Conservation (phyloP, 2,888 invertebrate species). For the Meta bourneti region DNA sequence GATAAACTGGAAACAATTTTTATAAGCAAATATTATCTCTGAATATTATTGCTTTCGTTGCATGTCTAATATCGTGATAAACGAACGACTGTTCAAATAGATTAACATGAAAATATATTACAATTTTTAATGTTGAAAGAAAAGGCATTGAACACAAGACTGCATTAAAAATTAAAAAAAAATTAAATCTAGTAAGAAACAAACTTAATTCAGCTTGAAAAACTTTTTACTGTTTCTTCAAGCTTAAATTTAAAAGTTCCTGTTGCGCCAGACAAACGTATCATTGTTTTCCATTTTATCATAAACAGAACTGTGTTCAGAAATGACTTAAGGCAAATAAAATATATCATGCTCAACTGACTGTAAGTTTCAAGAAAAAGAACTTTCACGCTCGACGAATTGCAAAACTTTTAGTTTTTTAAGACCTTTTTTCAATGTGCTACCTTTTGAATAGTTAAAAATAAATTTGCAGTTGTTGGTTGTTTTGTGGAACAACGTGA, state of each 20-base stretch:
- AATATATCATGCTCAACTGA: constrained; percentile 8
- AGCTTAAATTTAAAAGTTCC: not conserved
- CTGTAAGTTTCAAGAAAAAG: constrained; percentile 2
- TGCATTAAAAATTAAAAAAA: not conserved
- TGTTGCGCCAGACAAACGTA: too few relatives aligned
- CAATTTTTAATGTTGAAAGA: too few relatives aligned
- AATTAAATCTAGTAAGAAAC: not conserved
- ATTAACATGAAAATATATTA: too few relatives aligned
- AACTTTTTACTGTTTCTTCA: not conserved
- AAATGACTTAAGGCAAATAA: constrained; percentile 31
- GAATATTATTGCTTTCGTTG: too few relatives aligned
- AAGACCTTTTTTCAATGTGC: not conserved
- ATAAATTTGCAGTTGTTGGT: not conserved
- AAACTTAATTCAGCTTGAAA: not conserved
- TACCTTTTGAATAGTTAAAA: not conserved
- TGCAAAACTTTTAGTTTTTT: not conserved
- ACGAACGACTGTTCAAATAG: too few relatives aligned
- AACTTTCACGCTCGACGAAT: not conserved
- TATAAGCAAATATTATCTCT: too few relatives aligned
- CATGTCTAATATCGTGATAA: too few relatives aligned
- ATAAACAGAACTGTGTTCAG: not conserved
- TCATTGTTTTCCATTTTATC: too few relatives aligned
- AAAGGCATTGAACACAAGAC: too few relatives aligned
- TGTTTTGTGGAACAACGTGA: not conserved
- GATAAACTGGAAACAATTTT: too few relatives aligned